Conservation (phyloP, 2,888 invertebrate genomes). For the Odontocerum albicorne region DNA sequence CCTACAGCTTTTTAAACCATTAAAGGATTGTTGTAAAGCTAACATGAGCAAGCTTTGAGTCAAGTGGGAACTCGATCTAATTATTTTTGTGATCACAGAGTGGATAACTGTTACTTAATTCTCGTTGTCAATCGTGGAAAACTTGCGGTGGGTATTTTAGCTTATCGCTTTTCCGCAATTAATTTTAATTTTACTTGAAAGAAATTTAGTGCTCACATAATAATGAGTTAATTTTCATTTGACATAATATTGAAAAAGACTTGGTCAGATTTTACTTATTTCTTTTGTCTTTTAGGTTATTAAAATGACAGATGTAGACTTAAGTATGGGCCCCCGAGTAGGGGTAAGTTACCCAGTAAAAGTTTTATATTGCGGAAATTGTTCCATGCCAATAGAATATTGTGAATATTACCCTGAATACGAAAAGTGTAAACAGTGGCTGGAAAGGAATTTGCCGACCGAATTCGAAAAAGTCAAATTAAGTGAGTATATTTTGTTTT, state of each 20-base stretch:
- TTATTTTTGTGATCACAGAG: no score
- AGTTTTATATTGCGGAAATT: slow-evolving; percentile 91
- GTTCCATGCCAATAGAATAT: slow-evolving; percentile 95
- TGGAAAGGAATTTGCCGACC: slow-evolving; percentile 90
- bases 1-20: no score
- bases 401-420: slow-evolving; percentile 98
- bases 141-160: no score
- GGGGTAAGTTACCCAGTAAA: slow-evolving; percentile 80
- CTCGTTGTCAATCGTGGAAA: no score
- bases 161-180: no score
- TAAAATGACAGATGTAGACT: slow-evolving; percentile 59
- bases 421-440: slow-evolving; percentile 96
- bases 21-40: no score
- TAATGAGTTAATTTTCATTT: no score
- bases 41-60: no score
- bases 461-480: slow-evolving; percentile 89
- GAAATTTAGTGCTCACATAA: neutral
- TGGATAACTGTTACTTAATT: no score
- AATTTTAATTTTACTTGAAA: neutral
- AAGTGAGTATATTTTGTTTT: slow-evolving; percentile 49
- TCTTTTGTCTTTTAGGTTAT: slow-evolving; percentile 29
- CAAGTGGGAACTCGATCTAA: no score
- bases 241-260: no score
- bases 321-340: slow-evolving; percentile 66
- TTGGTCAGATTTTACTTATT: no score